Evolutionary conservation across 2,797 vertebrate genomes (phyloP).

Genomic region (Hozukius guyotensis): DNA sequence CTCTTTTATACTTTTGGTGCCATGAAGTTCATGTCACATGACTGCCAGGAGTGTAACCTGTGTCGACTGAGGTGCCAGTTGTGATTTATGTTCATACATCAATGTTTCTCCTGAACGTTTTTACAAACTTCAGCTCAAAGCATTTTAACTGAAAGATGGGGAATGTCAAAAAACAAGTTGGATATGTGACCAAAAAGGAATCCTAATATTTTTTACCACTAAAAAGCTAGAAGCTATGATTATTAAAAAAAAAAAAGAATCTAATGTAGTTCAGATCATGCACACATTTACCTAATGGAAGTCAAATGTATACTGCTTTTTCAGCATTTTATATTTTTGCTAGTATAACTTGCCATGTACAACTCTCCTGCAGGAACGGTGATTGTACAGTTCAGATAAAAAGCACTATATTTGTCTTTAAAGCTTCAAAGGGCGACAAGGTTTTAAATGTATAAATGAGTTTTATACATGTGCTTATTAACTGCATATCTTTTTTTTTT

Average conservation of each 20-base stretch:
- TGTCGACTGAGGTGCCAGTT: conserved; percentile 19
- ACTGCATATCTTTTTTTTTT: conserved; percentile 82
- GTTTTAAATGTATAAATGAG: conserved; percentile 89
- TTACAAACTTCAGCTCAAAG: conserved; percentile 27
- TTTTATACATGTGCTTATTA: conserved; percentile 90
- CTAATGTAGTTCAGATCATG: conserved; percentile 61
- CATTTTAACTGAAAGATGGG: conserved; percentile 45
- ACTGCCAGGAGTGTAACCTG: conserved; percentile 7
- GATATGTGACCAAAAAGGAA: conserved; percentile 63
- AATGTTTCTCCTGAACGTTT: conserved; percentile 6
- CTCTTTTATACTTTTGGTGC: neutral
- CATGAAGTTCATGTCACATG: conserved; percentile 7
- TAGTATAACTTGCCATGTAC: conserved; percentile 68
- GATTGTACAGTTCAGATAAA: conserved; percentile 83
- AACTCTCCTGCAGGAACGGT: conserved; percentile 70
- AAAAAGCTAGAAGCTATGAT: conserved; percentile 58
- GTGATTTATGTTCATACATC: conserved; percentile 19
- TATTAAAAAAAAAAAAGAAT: conserved; percentile 19
- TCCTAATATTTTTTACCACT: conserved; percentile 66
- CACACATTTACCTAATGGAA: conserved; percentile 58
- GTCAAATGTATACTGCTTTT: conserved; percentile 74
- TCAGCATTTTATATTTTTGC: conserved; percentile 78
- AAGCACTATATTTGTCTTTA: conserved; percentile 86
- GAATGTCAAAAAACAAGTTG: conserved; percentile 26
- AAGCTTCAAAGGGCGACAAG: conserved; percentile 77